phyloP scores from a whole-genome alignment of 1,140 invertebrate species.

The Melanaphis sacchari region DNA sequence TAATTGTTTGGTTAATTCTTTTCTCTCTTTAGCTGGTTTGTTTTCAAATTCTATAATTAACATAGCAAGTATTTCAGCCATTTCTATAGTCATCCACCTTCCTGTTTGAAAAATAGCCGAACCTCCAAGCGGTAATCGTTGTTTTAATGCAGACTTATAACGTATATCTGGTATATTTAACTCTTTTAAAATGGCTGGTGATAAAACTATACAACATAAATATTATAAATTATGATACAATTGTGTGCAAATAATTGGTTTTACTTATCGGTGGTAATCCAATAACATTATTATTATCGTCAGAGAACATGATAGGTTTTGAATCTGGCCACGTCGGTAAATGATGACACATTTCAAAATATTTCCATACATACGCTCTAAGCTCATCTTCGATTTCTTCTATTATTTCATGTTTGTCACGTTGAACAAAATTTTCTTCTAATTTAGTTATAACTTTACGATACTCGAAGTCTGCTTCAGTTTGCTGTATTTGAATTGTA shows the following conservation, averaged over 20 bases:
- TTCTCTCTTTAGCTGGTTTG: not conserved
- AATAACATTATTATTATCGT: slow-evolving; percentile 9
- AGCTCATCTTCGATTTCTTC: slow-evolving; percentile 31
- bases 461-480: not conserved
- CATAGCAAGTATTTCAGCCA: slow-evolving; percentile 27
- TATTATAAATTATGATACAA: not conserved
- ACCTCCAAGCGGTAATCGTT: slow-evolving; percentile 38
- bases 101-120: slow-evolving; percentile 39
- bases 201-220: not conserved
- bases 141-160: not conserved
- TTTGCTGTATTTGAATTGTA: not conserved
- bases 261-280: slow-evolving; percentile 40
- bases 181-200: not conserved
- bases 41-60: slow-evolving; percentile 36
- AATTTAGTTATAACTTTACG: not conserved
- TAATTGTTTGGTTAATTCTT: not conserved
- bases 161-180: not conserved
- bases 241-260: not conserved
- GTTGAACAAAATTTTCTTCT: not conserved
- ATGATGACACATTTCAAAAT: not conserved
- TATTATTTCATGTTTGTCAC: not conserved
- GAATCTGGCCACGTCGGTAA: slow-evolving; percentile 40
- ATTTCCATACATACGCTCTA: not conserved
- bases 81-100: slow-evolving; percentile 35
- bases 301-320: slow-evolving; percentile 2